Conservation (phyloP, 2,888 invertebrate genomes). For the Thymelicus acteon region DNA sequence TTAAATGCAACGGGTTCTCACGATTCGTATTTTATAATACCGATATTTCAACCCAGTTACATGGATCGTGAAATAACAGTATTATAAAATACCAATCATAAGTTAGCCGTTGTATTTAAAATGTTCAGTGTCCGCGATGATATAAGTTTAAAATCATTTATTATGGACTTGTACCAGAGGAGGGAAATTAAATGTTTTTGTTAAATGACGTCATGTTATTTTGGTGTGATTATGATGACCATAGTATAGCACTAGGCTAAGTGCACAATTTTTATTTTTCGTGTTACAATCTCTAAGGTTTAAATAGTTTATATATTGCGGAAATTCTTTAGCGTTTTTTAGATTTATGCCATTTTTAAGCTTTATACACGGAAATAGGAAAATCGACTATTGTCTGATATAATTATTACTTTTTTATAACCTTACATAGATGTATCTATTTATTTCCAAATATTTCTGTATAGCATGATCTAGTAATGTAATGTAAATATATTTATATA, state of each 20-base stretch:
- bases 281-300: constrained; percentile 13
- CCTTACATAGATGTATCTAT: constrained; percentile 2
- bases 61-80: no score
- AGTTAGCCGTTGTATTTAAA: no score
- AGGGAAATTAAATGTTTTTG: constrained; percentile 13
- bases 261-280: constrained; percentile 46
- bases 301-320: constrained; percentile 12
- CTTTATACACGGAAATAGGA: constrained; percentile 10
- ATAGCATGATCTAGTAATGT: not conserved
- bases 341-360: constrained; percentile 5
- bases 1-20: no score
- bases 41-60: no score
- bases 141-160: not conserved
- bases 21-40: no score
- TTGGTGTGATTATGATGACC: constrained; percentile 22
- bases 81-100: no score
- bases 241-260: constrained; percentile 48
- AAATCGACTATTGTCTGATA: constrained; percentile 8
- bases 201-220: constrained; percentile 7
- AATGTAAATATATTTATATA: constrained; percentile 5
- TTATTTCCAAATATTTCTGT: constrained; percentile 6
- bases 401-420: not conserved
- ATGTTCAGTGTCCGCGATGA: no score
- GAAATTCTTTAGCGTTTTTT: constrained; percentile 16
- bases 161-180: not conserved